phyloP scores from a whole-genome alignment of 2,888 invertebrate species.

The Thera obeliscata region DNA sequence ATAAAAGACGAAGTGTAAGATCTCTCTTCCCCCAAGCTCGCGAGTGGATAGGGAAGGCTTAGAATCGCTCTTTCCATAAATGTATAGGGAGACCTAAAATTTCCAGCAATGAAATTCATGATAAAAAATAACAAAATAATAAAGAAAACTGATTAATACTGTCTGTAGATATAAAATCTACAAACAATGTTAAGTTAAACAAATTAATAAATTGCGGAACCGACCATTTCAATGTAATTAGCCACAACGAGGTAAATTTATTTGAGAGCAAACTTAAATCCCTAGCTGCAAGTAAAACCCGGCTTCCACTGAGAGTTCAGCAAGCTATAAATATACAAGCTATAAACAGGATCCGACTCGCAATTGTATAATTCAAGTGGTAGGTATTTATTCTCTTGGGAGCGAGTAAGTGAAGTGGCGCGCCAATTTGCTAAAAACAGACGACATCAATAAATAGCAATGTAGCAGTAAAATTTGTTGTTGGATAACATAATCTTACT shows the following conservation, averaged over 20 bases:
- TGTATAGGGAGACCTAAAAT: no score
- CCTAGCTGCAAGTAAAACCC: conserved; percentile 13
- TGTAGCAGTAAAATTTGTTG: no score
- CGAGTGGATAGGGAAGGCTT: no score
- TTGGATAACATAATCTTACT: no score
- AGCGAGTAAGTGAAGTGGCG: not conserved
- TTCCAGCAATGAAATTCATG: no score
- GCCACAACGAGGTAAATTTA: conserved; percentile 16
- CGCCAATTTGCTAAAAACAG: no score
- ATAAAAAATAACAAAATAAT: no score
- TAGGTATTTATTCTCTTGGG: not conserved
- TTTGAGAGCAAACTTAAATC: conserved; percentile 29
- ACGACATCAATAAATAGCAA: no score
- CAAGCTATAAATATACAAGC: not conserved
- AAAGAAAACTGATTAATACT: not conserved
- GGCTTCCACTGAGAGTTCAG: not conserved
- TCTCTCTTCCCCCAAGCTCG: no score
- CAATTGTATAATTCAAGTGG: not conserved
- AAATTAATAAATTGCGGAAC: conserved; percentile 6
- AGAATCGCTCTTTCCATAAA: no score
- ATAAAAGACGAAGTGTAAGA: no score
- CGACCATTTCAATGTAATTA: conserved; percentile 2
- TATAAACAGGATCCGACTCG: not conserved
- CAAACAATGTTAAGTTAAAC: not conserved
- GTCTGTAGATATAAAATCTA: not conserved